These are phyloP conservation scores for Plebejus anna DNA, from an alignment of 2,888 invertebrate genomes.

Conservation along the genomic window DNA sequence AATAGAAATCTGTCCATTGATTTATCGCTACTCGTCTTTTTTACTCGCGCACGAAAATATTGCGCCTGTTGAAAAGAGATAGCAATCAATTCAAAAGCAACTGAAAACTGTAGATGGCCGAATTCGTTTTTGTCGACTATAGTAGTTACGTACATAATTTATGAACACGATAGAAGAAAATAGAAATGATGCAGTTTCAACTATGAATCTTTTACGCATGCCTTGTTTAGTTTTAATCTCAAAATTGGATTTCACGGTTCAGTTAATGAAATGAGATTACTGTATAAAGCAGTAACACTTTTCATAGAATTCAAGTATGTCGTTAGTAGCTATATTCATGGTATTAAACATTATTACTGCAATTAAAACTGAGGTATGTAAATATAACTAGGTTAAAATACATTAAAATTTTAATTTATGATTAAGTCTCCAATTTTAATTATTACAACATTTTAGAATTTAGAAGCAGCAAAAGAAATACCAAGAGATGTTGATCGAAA, in stretches of 20 bases:
- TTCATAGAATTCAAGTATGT: neutral
- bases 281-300: neutral
- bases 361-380: neutral
- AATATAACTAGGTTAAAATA: neutral
- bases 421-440: neutral
- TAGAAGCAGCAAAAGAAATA: neutral
- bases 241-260: neutral
- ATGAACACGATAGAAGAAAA: neutral
- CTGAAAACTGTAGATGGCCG: no score
- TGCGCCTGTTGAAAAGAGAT: no score
- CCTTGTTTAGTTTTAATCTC: constrained; percentile 5
- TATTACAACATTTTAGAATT: neutral
- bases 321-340: neutral
- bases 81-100: no score
- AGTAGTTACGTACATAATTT: no score
- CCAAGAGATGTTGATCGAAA: neutral
- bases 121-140: no score
- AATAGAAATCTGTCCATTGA: no score
- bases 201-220: neutral
- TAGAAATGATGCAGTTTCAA: neutral
- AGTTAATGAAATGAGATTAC: neutral
- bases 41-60: no score
- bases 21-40: no score
- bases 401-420: neutral
- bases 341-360: neutral